Conservation (phyloP, 2,888 invertebrate species). For the Tetranychus truncatus region DNA sequence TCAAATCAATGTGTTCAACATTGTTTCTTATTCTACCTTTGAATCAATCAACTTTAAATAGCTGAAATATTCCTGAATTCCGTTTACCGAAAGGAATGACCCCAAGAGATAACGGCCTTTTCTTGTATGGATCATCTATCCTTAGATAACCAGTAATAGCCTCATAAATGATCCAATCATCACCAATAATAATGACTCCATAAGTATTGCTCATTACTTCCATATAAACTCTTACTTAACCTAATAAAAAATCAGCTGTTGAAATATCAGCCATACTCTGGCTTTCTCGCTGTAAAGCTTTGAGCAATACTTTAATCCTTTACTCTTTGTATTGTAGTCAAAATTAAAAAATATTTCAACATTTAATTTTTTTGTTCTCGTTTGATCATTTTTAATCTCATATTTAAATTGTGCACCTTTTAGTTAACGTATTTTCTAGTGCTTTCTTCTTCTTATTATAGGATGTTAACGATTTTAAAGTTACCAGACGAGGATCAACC, state of each 20-base stretch:
- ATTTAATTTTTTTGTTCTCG: too few species aligned
- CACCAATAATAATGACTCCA: slow-evolving; percentile 75
- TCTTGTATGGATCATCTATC: slow-evolving; percentile 40
- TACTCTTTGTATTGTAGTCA: too few species aligned
- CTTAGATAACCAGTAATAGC: slow-evolving; percentile 58
- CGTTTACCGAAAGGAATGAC: slow-evolving; percentile 64
- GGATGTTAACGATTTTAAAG: too few species aligned
- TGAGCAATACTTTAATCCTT: too few species aligned
- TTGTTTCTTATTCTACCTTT: neutral
- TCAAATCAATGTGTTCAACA: slow-evolving; percentile 28
- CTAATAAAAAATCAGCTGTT: slow-evolving; percentile 31
- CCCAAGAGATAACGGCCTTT: slow-evolving; percentile 48
- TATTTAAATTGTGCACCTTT: too few species aligned
- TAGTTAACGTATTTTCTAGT: too few species aligned
- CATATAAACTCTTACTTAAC: slow-evolving; percentile 63
- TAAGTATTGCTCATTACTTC: slow-evolving; percentile 57
- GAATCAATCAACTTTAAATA: slow-evolving; percentile 39
- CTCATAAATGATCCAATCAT: slow-evolving; percentile 82
- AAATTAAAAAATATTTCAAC: too few species aligned
- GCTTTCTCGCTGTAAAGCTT: too few species aligned
- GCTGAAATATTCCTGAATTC: slow-evolving; percentile 50
- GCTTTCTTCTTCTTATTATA: too few species aligned
- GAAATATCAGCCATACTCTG: too few species aligned
- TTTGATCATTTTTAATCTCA: too few species aligned
- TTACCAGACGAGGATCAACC: too few species aligned